Evolutionary conservation across 2,113 vertebrate species (phyloP).

Genomic region (Nematolebias whitei): DNA sequence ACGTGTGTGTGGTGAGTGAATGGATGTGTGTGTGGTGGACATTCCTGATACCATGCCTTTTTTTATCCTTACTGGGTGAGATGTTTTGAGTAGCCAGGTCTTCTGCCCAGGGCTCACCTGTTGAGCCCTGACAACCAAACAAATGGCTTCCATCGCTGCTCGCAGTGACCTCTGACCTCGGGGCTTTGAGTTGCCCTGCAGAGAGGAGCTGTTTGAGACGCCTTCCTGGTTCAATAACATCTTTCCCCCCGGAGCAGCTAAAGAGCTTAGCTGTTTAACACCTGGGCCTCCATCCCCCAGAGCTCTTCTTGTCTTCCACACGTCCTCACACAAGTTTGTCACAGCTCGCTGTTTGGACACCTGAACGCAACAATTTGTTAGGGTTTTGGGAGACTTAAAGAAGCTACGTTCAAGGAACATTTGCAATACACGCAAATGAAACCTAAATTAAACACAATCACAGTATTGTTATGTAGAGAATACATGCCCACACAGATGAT

Average conservation of each 20-base stretch:
- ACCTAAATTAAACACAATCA: background rate
- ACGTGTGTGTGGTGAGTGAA: conserved; percentile 76
- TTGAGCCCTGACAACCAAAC: conserved; percentile 83
- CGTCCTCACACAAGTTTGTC: conserved; percentile 62
- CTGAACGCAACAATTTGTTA: conserved; percentile 26
- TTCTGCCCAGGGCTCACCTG: conserved; percentile 81
- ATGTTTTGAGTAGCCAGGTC: conserved; percentile 73
- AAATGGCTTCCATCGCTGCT: conserved; percentile 77
- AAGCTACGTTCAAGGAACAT: background rate
- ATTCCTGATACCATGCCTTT: conserved; percentile 78
- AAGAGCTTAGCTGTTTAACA: conserved; percentile 78
- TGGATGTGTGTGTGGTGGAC: conserved; percentile 71
- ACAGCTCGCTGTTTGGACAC: conserved; percentile 37
- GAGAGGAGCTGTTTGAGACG: conserved; percentile 71
- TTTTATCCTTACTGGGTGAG: conserved; percentile 63
- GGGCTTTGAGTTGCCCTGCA: conserved; percentile 72
- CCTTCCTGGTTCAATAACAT: conserved; percentile 80
- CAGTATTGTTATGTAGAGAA: background rate
- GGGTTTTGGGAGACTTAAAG: background rate
- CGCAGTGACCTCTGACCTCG: conserved; percentile 77
- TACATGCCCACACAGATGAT: background rate
- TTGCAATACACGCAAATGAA: background rate
- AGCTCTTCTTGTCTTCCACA: conserved; percentile 49
- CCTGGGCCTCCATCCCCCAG: conserved; percentile 69
- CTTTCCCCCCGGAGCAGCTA: conserved; percentile 64